Conservation (phyloP, 2,797 vertebrate species). For the Rhodeus uyekii region DNA sequence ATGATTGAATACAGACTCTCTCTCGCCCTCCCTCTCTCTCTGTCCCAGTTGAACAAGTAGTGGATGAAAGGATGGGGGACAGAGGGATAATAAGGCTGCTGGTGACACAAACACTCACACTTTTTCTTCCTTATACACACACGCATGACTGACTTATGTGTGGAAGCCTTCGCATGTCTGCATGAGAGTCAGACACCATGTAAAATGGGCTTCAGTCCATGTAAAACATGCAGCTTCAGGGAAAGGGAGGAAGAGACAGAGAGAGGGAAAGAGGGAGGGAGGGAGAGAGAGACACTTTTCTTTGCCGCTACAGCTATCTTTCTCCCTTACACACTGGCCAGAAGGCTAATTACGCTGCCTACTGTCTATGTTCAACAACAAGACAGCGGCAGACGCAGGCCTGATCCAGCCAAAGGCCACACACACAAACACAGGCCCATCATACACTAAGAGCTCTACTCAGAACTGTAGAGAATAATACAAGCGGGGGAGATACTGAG, state of each 20-base stretch:
- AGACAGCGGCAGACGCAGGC: conserved; percentile 28
- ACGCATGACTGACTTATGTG: conserved; percentile 51
- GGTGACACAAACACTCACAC: conserved; percentile 25
- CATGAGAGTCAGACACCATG: conserved; percentile 53
- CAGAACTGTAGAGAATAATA: not conserved
- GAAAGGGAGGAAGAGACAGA: conserved; percentile 6
- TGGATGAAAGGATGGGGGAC: conserved; percentile 34
- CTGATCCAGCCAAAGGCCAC: conserved; percentile 31
- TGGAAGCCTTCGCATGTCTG: conserved; percentile 46
- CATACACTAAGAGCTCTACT: not conserved
- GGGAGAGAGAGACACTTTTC: conserved; percentile 23
- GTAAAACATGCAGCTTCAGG: conserved; percentile 60
- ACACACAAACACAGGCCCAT: not conserved
- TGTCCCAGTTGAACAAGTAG: not conserved
- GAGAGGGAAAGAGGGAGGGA: conserved; percentile 16
- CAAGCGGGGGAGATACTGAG: not conserved
- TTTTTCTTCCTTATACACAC: conserved; percentile 13
- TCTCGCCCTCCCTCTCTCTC: no score
- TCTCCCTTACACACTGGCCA: conserved; percentile 19
- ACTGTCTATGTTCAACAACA: conserved; percentile 41
- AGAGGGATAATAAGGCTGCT: conserved; percentile 49
- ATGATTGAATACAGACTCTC: not conserved
- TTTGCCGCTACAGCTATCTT: not conserved
- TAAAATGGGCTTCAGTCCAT: conserved; percentile 55
- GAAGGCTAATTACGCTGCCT: conserved; percentile 43